Conservation (phyloP, 1,140 invertebrate genomes). For the Teleopsis dalmanni region DNA sequence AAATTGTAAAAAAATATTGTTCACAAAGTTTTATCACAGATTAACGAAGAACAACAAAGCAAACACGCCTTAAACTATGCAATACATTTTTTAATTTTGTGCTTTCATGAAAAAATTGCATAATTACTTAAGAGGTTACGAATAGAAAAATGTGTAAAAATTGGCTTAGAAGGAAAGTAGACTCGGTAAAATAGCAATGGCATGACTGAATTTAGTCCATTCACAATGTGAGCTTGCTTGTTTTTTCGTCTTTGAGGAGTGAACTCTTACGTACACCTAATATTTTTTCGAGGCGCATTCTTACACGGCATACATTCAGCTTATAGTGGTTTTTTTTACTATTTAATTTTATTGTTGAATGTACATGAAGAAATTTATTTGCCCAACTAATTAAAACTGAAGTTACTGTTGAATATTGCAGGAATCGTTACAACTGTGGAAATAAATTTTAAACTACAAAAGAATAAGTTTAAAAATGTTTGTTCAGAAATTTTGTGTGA, state of each 20-base stretch:
- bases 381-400: slow-evolving; percentile 16
- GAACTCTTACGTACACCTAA: too few relatives aligned
- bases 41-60: background rate
- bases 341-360: background rate
- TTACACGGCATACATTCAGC: background rate
- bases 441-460: too few relatives aligned
- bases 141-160: background rate
- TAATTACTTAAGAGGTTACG: background rate
- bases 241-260: too few relatives aligned
- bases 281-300: background rate
- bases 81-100: slow-evolving; percentile 9
- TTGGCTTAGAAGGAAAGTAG: too few relatives aligned
- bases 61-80: slow-evolving; percentile 8
- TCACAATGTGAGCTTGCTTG: background rate
- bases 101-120: too few relatives aligned
- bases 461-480: too few relatives aligned
- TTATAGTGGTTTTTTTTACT: background rate
- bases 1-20: too few relatives aligned
- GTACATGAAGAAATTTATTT: slow-evolving; percentile 11
- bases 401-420: slow-evolving; percentile 8
- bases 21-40: background rate
- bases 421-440: background rate
- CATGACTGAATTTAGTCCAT: background rate
- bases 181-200: background rate
- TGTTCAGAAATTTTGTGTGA: too few relatives aligned